Evolutionary conservation across 2,888 invertebrate genomes (phyloP).

Genomic region (Leptinotarsa rubiginosa): DNA sequence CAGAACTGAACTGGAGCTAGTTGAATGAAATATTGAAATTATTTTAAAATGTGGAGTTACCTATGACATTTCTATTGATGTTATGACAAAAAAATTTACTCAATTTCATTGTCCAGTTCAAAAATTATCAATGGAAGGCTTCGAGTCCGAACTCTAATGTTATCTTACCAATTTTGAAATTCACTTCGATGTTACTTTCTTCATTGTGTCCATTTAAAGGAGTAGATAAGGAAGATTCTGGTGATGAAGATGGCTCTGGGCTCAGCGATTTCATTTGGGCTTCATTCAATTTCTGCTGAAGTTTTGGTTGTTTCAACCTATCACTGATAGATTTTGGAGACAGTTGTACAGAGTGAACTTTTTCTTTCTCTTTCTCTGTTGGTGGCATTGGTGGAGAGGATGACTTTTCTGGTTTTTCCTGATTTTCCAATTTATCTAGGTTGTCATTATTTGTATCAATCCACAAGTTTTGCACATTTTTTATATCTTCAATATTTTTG

Average conservation of each 20-base stretch:
- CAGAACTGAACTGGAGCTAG: no score
- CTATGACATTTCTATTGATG: no score
- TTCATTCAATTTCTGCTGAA: constrained; percentile 58
- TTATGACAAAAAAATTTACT: no score
- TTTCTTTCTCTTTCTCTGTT: constrained; percentile 39
- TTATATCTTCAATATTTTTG: constrained; percentile 52
- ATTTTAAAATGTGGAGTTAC: no score
- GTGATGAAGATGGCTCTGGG: constrained; percentile 52
- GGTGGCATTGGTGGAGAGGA: constrained; percentile 18
- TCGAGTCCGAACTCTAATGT: neutral
- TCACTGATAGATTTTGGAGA: constrained; percentile 61
- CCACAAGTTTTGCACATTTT: constrained; percentile 55
- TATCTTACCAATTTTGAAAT: constrained; percentile 55
- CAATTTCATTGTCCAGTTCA: neutral
- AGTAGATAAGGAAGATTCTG: constrained; percentile 24
- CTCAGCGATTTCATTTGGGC: constrained; percentile 55
- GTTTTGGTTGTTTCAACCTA: constrained; percentile 62
- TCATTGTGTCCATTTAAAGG: constrained; percentile 20
- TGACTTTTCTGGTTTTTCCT: constrained; percentile 31
- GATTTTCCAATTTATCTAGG: constrained; percentile 47
- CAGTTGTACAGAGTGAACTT: constrained; percentile 34
- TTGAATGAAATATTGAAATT: no score
- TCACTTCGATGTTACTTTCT: constrained; percentile 44
- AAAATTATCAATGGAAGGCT: neutral
- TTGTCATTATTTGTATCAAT: constrained; percentile 41